Evolutionary conservation across 2,888 invertebrate genomes (phyloP), one percentile per base, ranked within the genome.

Genomic region (Dorcus hopei): DNA sequence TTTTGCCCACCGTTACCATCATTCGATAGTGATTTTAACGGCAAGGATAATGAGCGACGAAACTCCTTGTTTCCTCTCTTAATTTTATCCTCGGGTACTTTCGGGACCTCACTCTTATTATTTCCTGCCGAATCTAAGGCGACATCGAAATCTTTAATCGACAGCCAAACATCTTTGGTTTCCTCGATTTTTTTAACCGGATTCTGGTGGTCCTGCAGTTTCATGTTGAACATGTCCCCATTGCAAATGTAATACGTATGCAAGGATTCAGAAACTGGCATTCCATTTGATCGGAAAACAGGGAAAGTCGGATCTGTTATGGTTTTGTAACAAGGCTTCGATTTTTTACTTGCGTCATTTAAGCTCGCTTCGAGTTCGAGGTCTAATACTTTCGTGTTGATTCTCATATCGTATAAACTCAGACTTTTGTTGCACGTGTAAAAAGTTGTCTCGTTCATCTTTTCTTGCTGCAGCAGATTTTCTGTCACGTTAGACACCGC

Each of bases 291-390:
- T 70, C 87, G 86, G 67, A 91, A 90, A 19, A 90, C 85, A 0
- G 92, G 92, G 80, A 87, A 90, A 59, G 82, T 82, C 1, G 93
- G 92, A 76, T 93, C 93, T 47, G 88, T 85, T 54, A 92, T 90
- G 0, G 91, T 90, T 72, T 87, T 85, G 14, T 11, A 45, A 11
- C 4, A 33, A n/a, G 39, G 3, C 19, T 33, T 33, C 4, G 26
- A 4, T 33, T 33, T 6, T 6, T 33, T 33, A 33, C 26, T 33
- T 1, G 26, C 3, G 5, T 54, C 51, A 9, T 57, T 55, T 49
- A 16, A 38, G 11, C 38, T 42, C 16, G 19, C 26, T 16, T 9
- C 43, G 9, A n/a, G 26, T 16, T 45, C 47, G 1, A 11, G 19
- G 42, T 61, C 19, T 8, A 49, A 38, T 14, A 38, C 9, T 38